Percentiles rank a stretch among this genome's conserved stretches.
These are phyloP conservation scores for Stegodyphus dumicola DNA, from an alignment of 1,140 invertebrate species.

Conservation along the genomic window DNA sequence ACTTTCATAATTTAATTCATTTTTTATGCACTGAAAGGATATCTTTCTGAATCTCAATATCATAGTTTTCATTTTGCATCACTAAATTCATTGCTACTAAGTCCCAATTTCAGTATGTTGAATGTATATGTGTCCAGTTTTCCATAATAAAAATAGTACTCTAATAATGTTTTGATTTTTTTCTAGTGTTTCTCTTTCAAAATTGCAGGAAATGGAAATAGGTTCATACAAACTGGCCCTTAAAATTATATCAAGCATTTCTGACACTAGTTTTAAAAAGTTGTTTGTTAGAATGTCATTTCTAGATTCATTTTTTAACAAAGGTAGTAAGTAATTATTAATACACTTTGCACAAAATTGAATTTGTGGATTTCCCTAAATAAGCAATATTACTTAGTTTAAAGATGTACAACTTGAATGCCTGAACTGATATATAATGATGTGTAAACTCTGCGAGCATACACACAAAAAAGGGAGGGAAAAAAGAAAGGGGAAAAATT, in stretches of 20 bases:
- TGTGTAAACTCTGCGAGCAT: too few relatives aligned
- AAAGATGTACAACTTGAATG: too few relatives aligned
- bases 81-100: conserved; percentile 24
- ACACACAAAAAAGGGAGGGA: too few relatives aligned
- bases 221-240: background rate
- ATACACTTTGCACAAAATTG: too few relatives aligned
- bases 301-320: too few relatives aligned
- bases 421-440: too few relatives aligned
- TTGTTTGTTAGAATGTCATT: too few relatives aligned
- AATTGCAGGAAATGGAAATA: background rate
- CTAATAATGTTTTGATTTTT: conserved; percentile 2
- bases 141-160: conserved; percentile 59
- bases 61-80: conserved; percentile 47
- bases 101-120: conserved; percentile 38
- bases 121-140: conserved; percentile 59
- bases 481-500: too few relatives aligned
- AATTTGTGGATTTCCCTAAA: too few relatives aligned
- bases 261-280: background rate
- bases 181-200: background rate
- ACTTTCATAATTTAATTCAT: too few relatives aligned
- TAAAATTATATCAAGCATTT: background rate
- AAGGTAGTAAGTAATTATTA: too few relatives aligned
- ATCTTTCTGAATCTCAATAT: conserved; percentile 52
- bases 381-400: too few relatives aligned
- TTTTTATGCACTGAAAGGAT: conserved; percentile 34